phyloP scores from a whole-genome alignment of 2,888 invertebrate genomes.

The Mylabris sibirica region DNA sequence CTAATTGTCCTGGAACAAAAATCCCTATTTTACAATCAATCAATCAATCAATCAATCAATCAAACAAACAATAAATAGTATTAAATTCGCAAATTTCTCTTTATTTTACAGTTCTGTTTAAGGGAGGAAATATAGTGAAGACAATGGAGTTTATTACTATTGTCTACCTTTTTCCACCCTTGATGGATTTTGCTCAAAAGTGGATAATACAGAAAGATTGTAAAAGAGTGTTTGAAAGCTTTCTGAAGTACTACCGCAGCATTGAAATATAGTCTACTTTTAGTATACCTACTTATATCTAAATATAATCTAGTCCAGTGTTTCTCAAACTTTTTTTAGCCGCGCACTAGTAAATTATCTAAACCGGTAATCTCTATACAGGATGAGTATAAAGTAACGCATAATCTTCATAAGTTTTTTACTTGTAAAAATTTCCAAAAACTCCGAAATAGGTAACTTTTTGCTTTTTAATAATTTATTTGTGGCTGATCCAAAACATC shows the following conservation, averaged over 20 bases:
- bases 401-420: too few relatives aligned
- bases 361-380: too few relatives aligned
- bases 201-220: background rate
- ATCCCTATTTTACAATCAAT: conserved; percentile 11
- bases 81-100: background rate
- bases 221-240: conserved; percentile 1
- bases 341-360: too few relatives aligned
- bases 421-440: too few relatives aligned
- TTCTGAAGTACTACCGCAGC: background rate
- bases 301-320: too few relatives aligned
- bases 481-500: too few relatives aligned
- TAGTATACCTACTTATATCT: background rate
- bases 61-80: background rate
- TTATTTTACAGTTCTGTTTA: background rate
- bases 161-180: background rate
- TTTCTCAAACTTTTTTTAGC: too few relatives aligned
- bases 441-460: too few relatives aligned
- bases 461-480: too few relatives aligned
- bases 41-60: conserved; percentile 12
- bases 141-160: background rate
- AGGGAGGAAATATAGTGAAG: background rate
- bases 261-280: background rate
- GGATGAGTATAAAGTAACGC: too few relatives aligned
- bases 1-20: conserved; percentile 72
- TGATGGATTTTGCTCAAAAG: conserved; percentile 3